phyloP scores from a whole-genome alignment of 2,888 invertebrate species.

The Hirtodrosophila cameraria region DNA sequence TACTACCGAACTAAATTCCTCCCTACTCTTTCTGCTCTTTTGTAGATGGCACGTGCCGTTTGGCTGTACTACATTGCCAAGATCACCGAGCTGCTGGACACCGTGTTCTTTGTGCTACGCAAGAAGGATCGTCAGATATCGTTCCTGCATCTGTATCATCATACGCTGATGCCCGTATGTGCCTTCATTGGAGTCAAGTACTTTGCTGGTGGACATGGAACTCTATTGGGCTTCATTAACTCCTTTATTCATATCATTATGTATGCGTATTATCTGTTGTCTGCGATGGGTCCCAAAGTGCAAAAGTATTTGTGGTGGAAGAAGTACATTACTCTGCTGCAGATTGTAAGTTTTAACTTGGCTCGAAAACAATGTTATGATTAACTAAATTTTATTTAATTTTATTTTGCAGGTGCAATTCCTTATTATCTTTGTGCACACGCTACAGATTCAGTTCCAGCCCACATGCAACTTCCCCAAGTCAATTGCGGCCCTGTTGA shows the following conservation, averaged over 20 bases:
- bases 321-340: conserved; percentile 93
- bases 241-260: conserved; percentile 95
- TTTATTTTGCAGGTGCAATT: conserved; percentile 88
- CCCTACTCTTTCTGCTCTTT: conserved; percentile 1
- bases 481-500: conserved; percentile 87
- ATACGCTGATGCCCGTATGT: conserved; percentile 89
- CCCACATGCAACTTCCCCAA: conserved; percentile 90
- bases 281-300: conserved; percentile 94
- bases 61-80: conserved; percentile 84
- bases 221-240: conserved; percentile 93
- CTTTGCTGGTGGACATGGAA: conserved; percentile 92
- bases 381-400: not conserved
- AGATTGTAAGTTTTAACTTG: conserved; percentile 87
- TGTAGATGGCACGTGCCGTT: conserved; percentile 84
- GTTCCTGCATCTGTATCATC: conserved; percentile 94
- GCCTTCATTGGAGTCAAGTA: conserved; percentile 89
- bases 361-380: not conserved
- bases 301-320: conserved; percentile 98
- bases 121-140: conserved; percentile 93
- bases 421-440: conserved; percentile 90
- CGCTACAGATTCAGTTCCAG: conserved; percentile 87
- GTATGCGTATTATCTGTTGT: conserved; percentile 95
- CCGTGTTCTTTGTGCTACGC: conserved; percentile 92
- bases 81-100: conserved; percentile 83
- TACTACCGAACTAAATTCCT: too few relatives aligned